Evolutionary conservation across 2,888 invertebrate genomes (phyloP).

Genomic region (Perizoma flavofasciatum): DNA sequence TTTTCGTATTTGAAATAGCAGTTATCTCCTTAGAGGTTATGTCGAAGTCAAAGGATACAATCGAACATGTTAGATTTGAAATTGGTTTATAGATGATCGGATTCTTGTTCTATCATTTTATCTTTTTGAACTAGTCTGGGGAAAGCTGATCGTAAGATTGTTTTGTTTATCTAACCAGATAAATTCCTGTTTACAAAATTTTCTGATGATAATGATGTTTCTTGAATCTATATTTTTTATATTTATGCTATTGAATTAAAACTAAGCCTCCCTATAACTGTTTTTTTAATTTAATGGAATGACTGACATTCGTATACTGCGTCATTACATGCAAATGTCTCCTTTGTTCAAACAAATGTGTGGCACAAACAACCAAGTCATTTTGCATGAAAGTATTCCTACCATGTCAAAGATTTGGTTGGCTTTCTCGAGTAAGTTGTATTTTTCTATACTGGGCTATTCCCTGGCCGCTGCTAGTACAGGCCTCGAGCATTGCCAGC

Average conservation of each 20-base stretch:
- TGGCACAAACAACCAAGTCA: constrained; percentile 39
- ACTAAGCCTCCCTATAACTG: constrained; percentile 4
- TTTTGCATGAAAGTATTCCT: constrained; percentile 54
- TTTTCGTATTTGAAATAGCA: constrained; percentile 10
- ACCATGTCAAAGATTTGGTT: constrained; percentile 45
- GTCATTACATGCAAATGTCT: constrained; percentile 51
- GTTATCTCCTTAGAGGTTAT: constrained; percentile 1
- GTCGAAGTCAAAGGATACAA: not conserved
- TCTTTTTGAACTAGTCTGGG: not conserved
- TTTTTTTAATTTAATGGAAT: constrained; percentile 25
- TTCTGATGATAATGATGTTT: too few relatives aligned
- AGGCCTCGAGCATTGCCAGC: too few relatives aligned
- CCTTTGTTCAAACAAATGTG: constrained; percentile 50
- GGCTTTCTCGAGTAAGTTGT: constrained; percentile 32
- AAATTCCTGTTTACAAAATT: too few relatives aligned
- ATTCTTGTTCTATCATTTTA: constrained; percentile 1
- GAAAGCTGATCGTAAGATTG: not conserved
- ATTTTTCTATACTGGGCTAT: too few relatives aligned
- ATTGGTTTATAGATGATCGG: constrained; percentile 1
- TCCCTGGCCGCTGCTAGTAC: too few relatives aligned
- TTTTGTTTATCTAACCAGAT: too few relatives aligned
- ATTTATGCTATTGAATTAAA: not conserved
- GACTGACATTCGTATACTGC: constrained; percentile 42
- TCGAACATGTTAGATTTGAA: not conserved
- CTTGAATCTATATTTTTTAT: too few relatives aligned